These are phyloP conservation scores for Syngnathus typhle DNA, from an alignment of 2,113 vertebrate genomes.

Conservation along the genomic window DNA sequence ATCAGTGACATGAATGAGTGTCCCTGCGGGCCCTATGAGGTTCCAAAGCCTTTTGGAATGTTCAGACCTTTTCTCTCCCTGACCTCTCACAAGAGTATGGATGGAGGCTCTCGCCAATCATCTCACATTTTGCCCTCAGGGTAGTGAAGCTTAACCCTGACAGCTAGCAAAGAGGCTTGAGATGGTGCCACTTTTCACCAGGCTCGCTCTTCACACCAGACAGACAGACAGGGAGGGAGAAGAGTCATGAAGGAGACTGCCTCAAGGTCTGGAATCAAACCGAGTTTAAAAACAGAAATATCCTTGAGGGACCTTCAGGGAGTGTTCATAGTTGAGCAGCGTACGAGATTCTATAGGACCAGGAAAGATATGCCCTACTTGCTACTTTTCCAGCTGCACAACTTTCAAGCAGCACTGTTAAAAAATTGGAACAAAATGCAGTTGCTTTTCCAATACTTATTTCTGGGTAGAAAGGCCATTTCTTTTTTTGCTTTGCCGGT, in stretches of 20 bases:
- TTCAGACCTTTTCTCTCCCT: slow-evolving; percentile 25
- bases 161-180: slow-evolving; percentile 40
- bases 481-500: neutral
- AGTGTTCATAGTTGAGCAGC: slow-evolving; percentile 16
- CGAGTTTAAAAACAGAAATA: slow-evolving; percentile 30
- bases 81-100: slow-evolving; percentile 39
- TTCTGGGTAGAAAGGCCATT: neutral
- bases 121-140: slow-evolving; percentile 56
- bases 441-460: too few relatives aligned
- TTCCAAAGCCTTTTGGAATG: slow-evolving; percentile 63
- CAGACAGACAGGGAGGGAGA: neutral
- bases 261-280: slow-evolving; percentile 13
- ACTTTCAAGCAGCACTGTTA: neutral
- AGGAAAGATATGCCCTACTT: neutral
- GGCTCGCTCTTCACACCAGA: slow-evolving; percentile 22
- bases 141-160: slow-evolving; percentile 40
- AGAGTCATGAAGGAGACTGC: slow-evolving; percentile 13
- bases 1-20: slow-evolving; percentile 30
- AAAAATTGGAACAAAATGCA: too few relatives aligned
- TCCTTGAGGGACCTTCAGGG: slow-evolving; percentile 37
- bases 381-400: neutral
- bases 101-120: slow-evolving; percentile 41
- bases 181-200: slow-evolving; percentile 30
- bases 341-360: slow-evolving; percentile 4
- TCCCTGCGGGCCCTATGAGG: slow-evolving; percentile 41